Evolutionary conservation across 2,888 invertebrate genomes (phyloP).

Genomic region (Parnassius smintheus): DNA sequence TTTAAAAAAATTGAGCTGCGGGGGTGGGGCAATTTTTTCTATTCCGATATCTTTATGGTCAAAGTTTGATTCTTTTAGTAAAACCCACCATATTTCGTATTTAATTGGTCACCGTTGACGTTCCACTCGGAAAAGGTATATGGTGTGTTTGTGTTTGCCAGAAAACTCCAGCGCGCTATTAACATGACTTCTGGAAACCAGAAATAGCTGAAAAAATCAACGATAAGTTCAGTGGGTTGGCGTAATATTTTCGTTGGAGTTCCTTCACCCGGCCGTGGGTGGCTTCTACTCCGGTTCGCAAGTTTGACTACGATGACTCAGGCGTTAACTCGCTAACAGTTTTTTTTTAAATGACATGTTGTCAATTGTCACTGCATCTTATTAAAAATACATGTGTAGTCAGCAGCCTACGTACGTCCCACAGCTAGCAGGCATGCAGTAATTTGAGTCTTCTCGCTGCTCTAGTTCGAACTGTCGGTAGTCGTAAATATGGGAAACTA

Average conservation of each 20-base stretch:
- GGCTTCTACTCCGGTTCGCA: conserved; percentile 25
- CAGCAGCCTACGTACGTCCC: no score
- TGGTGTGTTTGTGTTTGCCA: conserved; percentile 2
- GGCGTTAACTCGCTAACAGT: background rate
- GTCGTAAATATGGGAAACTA: no score
- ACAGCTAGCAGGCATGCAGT: no score
- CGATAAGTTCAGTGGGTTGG: conserved; percentile 32
- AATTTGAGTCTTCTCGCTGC: no score
- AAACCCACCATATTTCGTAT: no score
- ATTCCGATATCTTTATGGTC: no score
- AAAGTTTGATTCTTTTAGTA: no score
- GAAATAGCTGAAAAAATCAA: conserved; percentile 32
- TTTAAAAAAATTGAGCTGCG: no score
- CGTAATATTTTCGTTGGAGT: conserved; percentile 36
- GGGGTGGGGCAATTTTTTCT: no score
- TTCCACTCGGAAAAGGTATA: background rate
- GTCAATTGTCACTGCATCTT: no score
- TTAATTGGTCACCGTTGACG: background rate
- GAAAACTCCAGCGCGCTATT: conserved; percentile 24
- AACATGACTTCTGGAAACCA: conserved; percentile 17
- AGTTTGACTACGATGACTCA: conserved; percentile 9
- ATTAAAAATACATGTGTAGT: no score
- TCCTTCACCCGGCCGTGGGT: conserved; percentile 41
- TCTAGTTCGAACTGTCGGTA: no score
- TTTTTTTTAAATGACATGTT: background rate